A percentile compares a stretch with the other conserved stretches of the same genome.
Evolutionary conservation across 2,113 vertebrate genomes (phyloP).

Genomic region (Sisor rabdophorus): DNA sequence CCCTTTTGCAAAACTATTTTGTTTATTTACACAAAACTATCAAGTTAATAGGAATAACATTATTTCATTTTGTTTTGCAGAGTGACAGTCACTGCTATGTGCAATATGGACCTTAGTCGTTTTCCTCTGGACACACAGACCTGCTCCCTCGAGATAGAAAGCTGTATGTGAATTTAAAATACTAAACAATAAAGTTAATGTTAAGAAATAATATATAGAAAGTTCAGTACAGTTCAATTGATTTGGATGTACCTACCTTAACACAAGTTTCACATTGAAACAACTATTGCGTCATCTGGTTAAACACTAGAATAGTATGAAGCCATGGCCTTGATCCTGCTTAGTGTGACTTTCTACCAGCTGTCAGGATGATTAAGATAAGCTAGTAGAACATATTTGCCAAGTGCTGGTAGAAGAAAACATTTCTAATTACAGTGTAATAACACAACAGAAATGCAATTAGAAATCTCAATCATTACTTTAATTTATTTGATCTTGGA

Average conservation of each 20-base stretch:
- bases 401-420: not conserved
- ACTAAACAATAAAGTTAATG: not conserved
- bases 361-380: not conserved
- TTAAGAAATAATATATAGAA: not conserved
- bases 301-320: not conserved
- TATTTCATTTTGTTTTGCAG: constrained; percentile 64
- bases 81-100: constrained; percentile 96
- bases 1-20: not conserved
- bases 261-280: not conserved
- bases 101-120: constrained; percentile 97
- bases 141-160: constrained; percentile 95
- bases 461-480: not conserved
- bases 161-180: constrained; percentile 80
- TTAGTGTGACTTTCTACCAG: not conserved
- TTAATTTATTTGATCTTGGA: not conserved
- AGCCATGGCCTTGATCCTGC: not conserved
- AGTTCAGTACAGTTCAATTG: not conserved
- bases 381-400: not conserved
- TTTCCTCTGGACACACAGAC: constrained; percentile 97
- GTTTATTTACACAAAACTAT: not conserved
- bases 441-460: not conserved
- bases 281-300: not conserved
- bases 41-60: not conserved
- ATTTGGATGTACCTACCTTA: not conserved
- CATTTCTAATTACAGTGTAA: not conserved